A percentile compares a stretch with the other conserved stretches of the same genome.
These are phyloP conservation scores for Alectoris magna DNA, from an alignment of 2,797 vertebrate species.

Conservation along the genomic window DNA sequence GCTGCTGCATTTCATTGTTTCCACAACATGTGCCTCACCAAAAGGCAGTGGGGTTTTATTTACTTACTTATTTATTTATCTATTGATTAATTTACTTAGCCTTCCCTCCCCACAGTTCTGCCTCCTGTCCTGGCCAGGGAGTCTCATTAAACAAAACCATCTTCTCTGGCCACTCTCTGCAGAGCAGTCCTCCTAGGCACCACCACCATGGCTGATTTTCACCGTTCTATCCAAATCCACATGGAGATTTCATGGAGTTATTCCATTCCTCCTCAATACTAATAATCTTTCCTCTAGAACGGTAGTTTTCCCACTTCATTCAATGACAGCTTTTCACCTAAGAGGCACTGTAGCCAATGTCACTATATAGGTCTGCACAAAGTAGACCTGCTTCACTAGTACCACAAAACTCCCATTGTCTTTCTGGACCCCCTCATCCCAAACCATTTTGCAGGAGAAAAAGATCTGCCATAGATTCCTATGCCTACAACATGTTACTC, in stretches of 20 bases:
- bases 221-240: not conserved
- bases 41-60: not conserved
- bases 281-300: not conserved
- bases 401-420: not conserved
- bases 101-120: not conserved
- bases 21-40: not conserved
- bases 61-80: not conserved
- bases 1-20: not conserved
- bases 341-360: not conserved
- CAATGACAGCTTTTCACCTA: not conserved
- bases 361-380: not conserved
- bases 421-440: not conserved
- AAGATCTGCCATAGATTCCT: not conserved
- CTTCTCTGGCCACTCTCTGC: not conserved
- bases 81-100: not conserved
- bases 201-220: fast-evolving
- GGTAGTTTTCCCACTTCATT: not conserved
- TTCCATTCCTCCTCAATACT: not conserved
- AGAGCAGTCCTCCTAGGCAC: not conserved
- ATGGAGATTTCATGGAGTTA: not conserved
- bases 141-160: not conserved
- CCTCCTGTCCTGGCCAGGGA: not conserved
- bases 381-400: not conserved
- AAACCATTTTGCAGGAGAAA: not conserved
- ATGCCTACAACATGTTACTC: not conserved